Percentiles rank a stretch among this genome's conserved stretches.
phyloP scores from a whole-genome alignment of 1,140 invertebrate genomes.

The Chymomyza costata region DNA sequence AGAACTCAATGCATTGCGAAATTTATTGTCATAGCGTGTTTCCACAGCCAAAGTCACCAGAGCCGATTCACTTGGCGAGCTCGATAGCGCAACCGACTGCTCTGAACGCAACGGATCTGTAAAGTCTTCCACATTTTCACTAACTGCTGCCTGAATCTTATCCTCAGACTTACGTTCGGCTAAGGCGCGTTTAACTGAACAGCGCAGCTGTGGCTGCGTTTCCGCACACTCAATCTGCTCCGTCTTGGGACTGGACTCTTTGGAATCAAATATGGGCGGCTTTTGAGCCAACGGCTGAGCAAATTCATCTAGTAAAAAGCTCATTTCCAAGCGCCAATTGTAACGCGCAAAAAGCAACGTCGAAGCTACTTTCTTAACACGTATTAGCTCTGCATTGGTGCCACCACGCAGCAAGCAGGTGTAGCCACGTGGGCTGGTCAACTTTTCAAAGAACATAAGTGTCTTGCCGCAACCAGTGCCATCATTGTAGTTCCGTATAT shows the following conservation, averaged over 20 bases:
- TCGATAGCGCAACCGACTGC: slow-evolving; percentile 16
- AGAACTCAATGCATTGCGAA: slow-evolving; percentile 84
- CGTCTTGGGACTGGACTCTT: slow-evolving; percentile 57
- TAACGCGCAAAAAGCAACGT: slow-evolving; percentile 91
- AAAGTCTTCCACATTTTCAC: slow-evolving; percentile 80
- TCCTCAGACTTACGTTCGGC: slow-evolving; percentile 74
- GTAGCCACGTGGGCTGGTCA: slow-evolving; percentile 88
- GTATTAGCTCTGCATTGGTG: slow-evolving; percentile 83
- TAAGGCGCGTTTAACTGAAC: slow-evolving; percentile 22
- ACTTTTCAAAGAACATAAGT: slow-evolving; percentile 95
- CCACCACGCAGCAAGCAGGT: slow-evolving; percentile 92
- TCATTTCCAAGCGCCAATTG: slow-evolving; percentile 93
- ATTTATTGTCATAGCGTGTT: slow-evolving; percentile 81
- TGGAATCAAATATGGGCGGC: slow-evolving; percentile 67
- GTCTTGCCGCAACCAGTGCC: slow-evolving; percentile 82
- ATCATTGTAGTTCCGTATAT: slow-evolving; percentile 80
- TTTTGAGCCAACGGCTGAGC: slow-evolving; percentile 75
- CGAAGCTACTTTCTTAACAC: slow-evolving; percentile 88
- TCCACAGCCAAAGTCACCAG: slow-evolving; percentile 77
- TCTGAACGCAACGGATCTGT: slow-evolving; percentile 84
- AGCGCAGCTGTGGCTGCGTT: slow-evolving; percentile 25
- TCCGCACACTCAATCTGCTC: slow-evolving; percentile 22
- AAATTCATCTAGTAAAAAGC: slow-evolving; percentile 87
- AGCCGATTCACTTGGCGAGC: slow-evolving; percentile 16
- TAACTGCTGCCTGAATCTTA: slow-evolving; percentile 76